Base-by-base conservation (phyloP, 2,888 invertebrate genomes). In the Drosophila longiperda region DNA sequence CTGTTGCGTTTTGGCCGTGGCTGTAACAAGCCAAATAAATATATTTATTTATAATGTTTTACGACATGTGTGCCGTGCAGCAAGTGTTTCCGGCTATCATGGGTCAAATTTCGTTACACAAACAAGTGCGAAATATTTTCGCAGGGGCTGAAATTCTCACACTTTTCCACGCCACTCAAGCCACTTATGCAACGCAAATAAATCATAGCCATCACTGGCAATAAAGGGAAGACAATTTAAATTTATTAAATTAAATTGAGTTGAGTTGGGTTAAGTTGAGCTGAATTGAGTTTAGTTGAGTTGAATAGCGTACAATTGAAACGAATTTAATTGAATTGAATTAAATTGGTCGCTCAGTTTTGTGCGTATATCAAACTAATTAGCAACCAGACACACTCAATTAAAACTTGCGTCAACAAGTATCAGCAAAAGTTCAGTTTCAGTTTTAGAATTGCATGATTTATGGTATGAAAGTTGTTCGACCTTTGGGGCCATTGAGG, bases 401-500 rank as follows among this genome's bases (percentile, higher is more conserved):
- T 83, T 83, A 77, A 80, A 67, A 53, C 23, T 53, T 53, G 17
- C 26, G 52, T n/a, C 50, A 50, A 45, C 36, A 55, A 38, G 40
- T 29, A 36, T 32, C 20, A 62, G 2, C 34, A 58, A 54, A 34
- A 6, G 34, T 15, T 36, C 15, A 45, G 45, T 48, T 75, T 69
- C 63, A 69, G 58, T 77, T 81, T 83, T 75, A 83, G 89, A 83
- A 74, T 74, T 69, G 73, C 60, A 55, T 69, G 66, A 80, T 74
- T 75, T 72, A 79, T 67, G 75, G 42, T 62, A 58, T 70, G 69
- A 89, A 84, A 89, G 84, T 85, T 81, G 70, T 57, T 54, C 66
- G 80, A 89, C 82, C 84, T 84, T 82, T 73, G 36, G 33, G 59
- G 52, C 48, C 12, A 29, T 42, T 59, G 54, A 12, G 23, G 40